These are phyloP conservation scores for Cacoxenus indagator DNA, from an alignment of 2,888 invertebrate genomes.

Conservation along the genomic window DNA sequence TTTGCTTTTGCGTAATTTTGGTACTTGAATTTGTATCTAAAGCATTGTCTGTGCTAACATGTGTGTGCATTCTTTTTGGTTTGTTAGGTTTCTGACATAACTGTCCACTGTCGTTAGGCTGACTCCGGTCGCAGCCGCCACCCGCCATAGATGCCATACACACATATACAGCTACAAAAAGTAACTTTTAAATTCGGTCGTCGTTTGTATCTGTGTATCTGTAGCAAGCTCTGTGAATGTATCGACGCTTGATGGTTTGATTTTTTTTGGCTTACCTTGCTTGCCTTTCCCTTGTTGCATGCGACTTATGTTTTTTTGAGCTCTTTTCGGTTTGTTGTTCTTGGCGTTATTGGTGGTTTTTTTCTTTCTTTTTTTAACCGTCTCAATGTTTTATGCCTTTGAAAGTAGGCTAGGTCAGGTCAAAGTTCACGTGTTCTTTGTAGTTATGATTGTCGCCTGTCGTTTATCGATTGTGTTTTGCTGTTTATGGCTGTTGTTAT, in stretches of 20 bases:
- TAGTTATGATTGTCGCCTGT: slow-evolving; percentile 12
- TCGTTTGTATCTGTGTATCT: slow-evolving; percentile 34
- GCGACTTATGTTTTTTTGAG: slow-evolving; percentile 33
- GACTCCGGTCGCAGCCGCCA: not conserved
- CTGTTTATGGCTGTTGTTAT: not conserved
- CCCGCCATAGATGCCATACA: slow-evolving; percentile 21
- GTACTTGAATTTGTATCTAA: slow-evolving; percentile 3
- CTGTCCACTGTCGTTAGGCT: not conserved
- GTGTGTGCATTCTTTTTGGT: not conserved
- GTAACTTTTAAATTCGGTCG: not conserved
- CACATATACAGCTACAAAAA: not conserved
- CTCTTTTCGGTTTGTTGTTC: slow-evolving; percentile 37
- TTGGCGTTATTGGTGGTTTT: not conserved
- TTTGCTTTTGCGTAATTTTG: slow-evolving; percentile 16
- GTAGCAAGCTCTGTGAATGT: slow-evolving; percentile 2
- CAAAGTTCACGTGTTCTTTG: slow-evolving; percentile 52
- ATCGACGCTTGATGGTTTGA: slow-evolving; percentile 11
- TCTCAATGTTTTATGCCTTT: slow-evolving; percentile 24
- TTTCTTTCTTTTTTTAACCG: not conserved
- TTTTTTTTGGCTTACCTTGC: slow-evolving; percentile 13
- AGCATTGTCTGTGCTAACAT: not conserved
- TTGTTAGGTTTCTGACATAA: not conserved
- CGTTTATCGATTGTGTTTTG: slow-evolving; percentile 37
- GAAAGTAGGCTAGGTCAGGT: slow-evolving; percentile 59
- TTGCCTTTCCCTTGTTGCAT: slow-evolving; percentile 50